Base-by-base conservation (phyloP, 1,140 invertebrate species). In the Caenorhabditis remanei region DNA sequence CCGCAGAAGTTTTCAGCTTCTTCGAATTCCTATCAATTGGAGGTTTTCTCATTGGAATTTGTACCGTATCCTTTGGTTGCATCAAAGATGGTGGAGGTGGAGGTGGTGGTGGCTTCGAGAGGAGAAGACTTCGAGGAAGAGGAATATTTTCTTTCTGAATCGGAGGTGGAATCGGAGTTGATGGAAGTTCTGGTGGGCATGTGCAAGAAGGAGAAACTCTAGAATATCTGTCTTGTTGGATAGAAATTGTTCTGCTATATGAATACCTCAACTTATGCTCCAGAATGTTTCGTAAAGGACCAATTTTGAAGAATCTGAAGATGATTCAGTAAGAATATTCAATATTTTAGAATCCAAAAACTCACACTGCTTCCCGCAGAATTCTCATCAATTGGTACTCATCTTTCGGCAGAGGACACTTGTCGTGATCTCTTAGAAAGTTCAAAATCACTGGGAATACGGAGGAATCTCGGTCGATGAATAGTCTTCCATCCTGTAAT, bases 381-480 rank as follows among this genome's bases (percentile, higher is more conserved):
- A 89, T 87, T 71, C 85, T 89, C 41, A 40, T 56, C 19, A 89
- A 84, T 16, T 65, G 55, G 41, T 89, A 89, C n/a, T 89, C 85
- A 56, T 89, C 88, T 55, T 75, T 55, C 11, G 89, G 89, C 13
- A 89, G 85, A 0, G 89, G 85, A 87, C 58, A 85, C n/a, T 58
- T 58, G 24, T 75, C 50, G 14, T 89, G 89, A 85, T 89, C 89
- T 63, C 89, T 58, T 9, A 89, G 67, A 75, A 63, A 89, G 41
- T 85, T 83, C 13, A 89, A 85, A 56, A 89, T 71, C 16, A 89
- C 83, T 5, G 87, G 88, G 61, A 89, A 89, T 1, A 88, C 65
- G 0, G 83, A 63, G 9, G 82, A 84, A 63, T 89, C 89, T n/a
- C 89, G 67, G 58, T 89, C 89, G n/a, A 89, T 83, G 61, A 89